Conservation (phyloP, 2,113 vertebrate species). For the Rhinichthys klamathensis region DNA sequence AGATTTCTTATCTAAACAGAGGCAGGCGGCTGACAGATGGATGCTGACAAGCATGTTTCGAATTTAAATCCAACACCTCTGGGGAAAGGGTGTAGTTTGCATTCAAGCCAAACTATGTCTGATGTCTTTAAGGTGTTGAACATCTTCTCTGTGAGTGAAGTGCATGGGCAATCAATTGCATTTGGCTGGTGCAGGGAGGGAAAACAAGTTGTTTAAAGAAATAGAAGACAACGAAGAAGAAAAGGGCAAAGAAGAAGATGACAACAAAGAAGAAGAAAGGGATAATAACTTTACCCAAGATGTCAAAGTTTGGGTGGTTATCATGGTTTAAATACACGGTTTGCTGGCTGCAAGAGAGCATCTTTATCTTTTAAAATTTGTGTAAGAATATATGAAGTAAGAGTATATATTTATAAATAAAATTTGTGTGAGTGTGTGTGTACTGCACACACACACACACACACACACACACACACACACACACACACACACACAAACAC, state of each 20-base stretch:
- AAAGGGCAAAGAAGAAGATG: background rate
- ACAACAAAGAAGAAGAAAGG: background rate
- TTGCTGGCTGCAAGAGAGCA: background rate
- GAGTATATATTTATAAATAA: no score
- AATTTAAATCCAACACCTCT: slow-evolving; percentile 55
- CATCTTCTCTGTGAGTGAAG: slow-evolving; percentile 34
- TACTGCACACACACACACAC: no score
- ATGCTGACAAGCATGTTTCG: slow-evolving; percentile 52
- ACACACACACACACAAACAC: no score
- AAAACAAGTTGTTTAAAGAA: background rate
- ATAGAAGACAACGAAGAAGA: background rate
- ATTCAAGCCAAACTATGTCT: slow-evolving; percentile 46
- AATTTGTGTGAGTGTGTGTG: no score
- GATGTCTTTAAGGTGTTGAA: slow-evolving; percentile 48
- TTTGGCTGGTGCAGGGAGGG: background rate
- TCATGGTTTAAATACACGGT: background rate
- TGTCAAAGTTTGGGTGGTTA: background rate
- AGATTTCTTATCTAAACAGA: slow-evolving; percentile 60
- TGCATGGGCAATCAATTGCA: slow-evolving; percentile 18
- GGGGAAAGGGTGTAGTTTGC: slow-evolving; percentile 36
- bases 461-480: no score
- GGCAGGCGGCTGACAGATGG: slow-evolving; percentile 53
- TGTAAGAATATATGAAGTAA: no score
- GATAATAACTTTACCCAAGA: background rate
- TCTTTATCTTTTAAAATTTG: background rate